Evolutionary conservation across 2,797 vertebrate species (phyloP).

Genomic region (Distichodus sexfasciatus): DNA sequence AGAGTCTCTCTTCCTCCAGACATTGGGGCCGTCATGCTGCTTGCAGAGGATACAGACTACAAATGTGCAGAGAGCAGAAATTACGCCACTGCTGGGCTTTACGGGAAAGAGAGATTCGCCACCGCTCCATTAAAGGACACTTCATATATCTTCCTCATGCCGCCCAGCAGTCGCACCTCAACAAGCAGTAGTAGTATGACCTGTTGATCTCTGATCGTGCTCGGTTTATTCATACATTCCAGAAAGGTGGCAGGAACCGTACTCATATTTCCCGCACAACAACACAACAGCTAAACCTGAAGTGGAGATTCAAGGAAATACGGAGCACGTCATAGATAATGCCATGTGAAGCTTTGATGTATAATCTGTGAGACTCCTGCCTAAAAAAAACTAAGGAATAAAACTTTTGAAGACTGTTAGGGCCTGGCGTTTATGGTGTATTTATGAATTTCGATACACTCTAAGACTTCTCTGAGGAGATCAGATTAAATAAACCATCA

Average conservation of each 20-base stretch:
- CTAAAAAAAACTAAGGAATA: not conserved
- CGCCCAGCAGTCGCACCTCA: too few species aligned
- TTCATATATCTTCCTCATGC: conserved; percentile 13
- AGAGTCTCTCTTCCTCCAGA: conserved; percentile 18
- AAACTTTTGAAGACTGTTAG: not conserved
- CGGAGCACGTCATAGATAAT: not conserved
- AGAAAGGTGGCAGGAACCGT: not conserved
- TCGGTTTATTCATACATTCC: conserved; percentile 5
- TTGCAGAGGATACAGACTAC: conserved; percentile 34
- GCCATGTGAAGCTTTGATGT: not conserved
- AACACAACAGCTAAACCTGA: conserved; percentile 1
- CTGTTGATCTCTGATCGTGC: not conserved
- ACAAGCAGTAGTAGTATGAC: conserved; percentile 22
- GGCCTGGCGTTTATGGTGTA: not conserved
- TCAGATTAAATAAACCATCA: not conserved
- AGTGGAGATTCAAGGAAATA: not conserved
- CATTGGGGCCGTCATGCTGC: conserved; percentile 4
- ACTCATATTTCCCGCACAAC: conserved; percentile 7
- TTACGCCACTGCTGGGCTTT: conserved; percentile 15
- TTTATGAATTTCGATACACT: not conserved
- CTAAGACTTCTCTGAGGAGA: not conserved
- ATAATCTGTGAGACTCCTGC: not conserved
- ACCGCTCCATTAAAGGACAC: conserved; percentile 17
- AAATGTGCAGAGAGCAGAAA: conserved; percentile 35
- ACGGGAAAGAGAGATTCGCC: conserved; percentile 7